A percentile compares a stretch with the other conserved stretches of the same genome.
phyloP scores from a whole-genome alignment of 2,888 invertebrate genomes.

The Agrochola macilenta region DNA sequence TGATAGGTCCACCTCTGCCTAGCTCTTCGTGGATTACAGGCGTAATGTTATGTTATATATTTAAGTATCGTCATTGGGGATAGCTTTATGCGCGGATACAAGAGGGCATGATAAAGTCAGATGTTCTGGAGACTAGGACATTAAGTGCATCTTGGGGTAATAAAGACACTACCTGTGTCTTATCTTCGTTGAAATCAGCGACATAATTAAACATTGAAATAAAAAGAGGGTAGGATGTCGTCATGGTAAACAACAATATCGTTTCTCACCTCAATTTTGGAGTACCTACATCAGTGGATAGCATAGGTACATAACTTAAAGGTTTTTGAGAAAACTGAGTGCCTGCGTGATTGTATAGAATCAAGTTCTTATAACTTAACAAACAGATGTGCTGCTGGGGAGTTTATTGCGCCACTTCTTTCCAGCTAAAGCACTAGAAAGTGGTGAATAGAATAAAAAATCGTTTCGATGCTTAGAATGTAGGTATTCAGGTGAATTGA shows the following conservation, averaged over 20 bases:
- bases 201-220: not conserved
- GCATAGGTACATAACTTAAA: not conserved
- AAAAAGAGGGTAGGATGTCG: not conserved
- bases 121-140: not conserved
- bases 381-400: not conserved
- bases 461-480: not conserved
- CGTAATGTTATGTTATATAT: not conserved
- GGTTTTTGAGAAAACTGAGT: not conserved
- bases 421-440: no score
- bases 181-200: not conserved
- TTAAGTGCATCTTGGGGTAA: not conserved
- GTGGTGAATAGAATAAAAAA: not conserved
- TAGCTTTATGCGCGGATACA: not conserved
- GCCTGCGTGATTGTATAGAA: not conserved
- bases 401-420: not conserved
- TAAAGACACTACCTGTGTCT: slow-evolving; percentile 4
- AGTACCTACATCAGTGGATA: not conserved
- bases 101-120: not conserved
- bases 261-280: not conserved
- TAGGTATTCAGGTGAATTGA: not conserved
- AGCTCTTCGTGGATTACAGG: not conserved
- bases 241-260: not conserved
- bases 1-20: not conserved
- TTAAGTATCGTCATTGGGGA: no score
- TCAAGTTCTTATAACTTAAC: not conserved